Evolutionary conservation across 2,797 vertebrate species (phyloP), one percentile per base, ranked within the genome.

Genomic region (Adelosebastes latens): DNA sequence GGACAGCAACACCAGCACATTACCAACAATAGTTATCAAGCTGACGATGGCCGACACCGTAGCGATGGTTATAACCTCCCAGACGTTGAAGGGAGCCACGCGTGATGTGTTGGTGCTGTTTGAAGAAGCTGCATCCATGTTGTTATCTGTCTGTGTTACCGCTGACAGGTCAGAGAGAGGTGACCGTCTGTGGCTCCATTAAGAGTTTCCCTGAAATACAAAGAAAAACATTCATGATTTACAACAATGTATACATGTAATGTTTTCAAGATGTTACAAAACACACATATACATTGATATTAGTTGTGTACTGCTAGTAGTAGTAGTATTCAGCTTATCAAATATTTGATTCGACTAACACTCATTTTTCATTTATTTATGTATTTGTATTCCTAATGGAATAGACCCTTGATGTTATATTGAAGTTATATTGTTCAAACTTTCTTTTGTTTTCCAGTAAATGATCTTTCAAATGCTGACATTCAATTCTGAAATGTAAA

Each of bases 1-100:
- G 58, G 98, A 99, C 85, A 99, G 93, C 96, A 99, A 94, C 64
- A 99, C 98, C 86, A 99, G 94, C 82, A 99, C 94, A 9, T 99
- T 99, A 53, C 98, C 98, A 67, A 99, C 97, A 14, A 99, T 94
- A 32, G 98, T 99, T 88, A 98, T 96, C 78, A 99, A 93, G 91
- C 98, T 99, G 79, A 98, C 97, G 27, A 98, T 95, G 34, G 97
- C 97, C 0, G 97, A 98, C 83, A 98, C 96, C 1, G 96, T 96
- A 3, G 97, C 97, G n/a, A 99, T 98, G 79, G 96, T 94, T 83
- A 99, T 96, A 60, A 97, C 96, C 94, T 99, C 97, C 97, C 96
- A 97, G 27, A 99, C 89, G 71, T 92, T 95, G 78, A 97, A 96
- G 16, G 96, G 93, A 81, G 95, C 63, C 62, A 89, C 77, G 24